Evolutionary conservation across 2,888 invertebrate species (phyloP), one percentile per base, ranked within the genome.

Genomic region (Luffia ferchaultella): DNA sequence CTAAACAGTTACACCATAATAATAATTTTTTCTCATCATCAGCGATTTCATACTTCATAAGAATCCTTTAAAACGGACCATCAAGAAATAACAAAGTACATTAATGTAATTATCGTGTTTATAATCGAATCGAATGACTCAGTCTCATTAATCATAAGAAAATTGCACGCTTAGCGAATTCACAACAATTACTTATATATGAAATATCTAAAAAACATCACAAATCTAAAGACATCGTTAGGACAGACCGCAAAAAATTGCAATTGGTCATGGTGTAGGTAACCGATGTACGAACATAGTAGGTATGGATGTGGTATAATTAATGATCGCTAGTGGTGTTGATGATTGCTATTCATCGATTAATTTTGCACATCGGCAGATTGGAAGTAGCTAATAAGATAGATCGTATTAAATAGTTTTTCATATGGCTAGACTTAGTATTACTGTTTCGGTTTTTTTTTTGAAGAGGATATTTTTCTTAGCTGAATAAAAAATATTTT

Each of bases 141-240:
- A 30, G 5, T 3, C 12, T 3, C 3, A 30, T 30, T 30, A 30
- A 30, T 30, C 30, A 30, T 12, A 12, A 30, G 30, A 3, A 12
- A 30, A 30, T 30, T 12, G 30, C 5, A 30, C 12, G 12, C 30
- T 30, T 30, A 30, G 30, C 30, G 30, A 30, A 30, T 12, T 3
- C 30, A 7, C 12, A 12, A 3, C 30, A 7, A 30, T 7, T 30
- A 30, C 30, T 30, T 30, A 30, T 7, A 12, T 30, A 30, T 30
- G 30, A 12, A 30, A 12, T 30, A 12, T 7, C 3, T 7, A 30
- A 30, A 30, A 30, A 30, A 12, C 30, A 30, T 12, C 30, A 12
- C 3, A 30, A 30, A 30, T 3, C 30, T 12, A 12, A 73, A 74
- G 70, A 70, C 69, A 67, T 76, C 75, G 72, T 76, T 75, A 76